Conservation (phyloP, 1,140 invertebrate species). For the Drosophila ogumai region DNA sequence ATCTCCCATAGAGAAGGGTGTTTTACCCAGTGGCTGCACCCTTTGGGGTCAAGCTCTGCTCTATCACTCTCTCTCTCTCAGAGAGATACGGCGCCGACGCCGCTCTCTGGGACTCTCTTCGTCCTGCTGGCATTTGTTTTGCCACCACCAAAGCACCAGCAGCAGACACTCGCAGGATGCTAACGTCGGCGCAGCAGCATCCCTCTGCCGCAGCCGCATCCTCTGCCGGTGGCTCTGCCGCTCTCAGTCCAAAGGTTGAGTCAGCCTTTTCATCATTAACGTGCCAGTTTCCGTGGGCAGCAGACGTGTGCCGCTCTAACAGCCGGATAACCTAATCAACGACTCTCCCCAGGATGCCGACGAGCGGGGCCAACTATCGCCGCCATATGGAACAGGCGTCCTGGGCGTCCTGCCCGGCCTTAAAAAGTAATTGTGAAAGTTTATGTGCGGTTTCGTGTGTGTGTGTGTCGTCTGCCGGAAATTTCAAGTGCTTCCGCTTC, state of each 20-base stretch:
- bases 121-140: slow-evolving; percentile 1
- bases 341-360: slow-evolving; percentile 44
- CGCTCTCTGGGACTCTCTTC: slow-evolving; percentile 22
- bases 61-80: slow-evolving; percentile 1
- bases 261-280: slow-evolving; percentile 66
- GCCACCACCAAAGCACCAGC: slow-evolving; percentile 33
- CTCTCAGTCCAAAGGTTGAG: slow-evolving; percentile 35
- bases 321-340: neutral
- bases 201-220: slow-evolving; percentile 47
- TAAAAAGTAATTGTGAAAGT: slow-evolving; percentile 69
- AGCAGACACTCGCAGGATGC: slow-evolving; percentile 37
- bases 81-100: slow-evolving; percentile 49
- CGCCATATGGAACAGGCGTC: slow-evolving; percentile 67
- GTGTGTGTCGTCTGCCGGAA: slow-evolving; percentile 55
- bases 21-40: slow-evolving; percentile 54
- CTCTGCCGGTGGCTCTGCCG: slow-evolving; percentile 23
- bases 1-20: slow-evolving; percentile 34
- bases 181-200: slow-evolving; percentile 61
- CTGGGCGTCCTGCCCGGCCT: slow-evolving; percentile 14
- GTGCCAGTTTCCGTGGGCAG: slow-evolving; percentile 63
- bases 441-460: slow-evolving; percentile 12
- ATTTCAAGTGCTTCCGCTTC: slow-evolving; percentile 71
- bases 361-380: slow-evolving; percentile 15
- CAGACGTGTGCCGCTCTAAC: slow-evolving; percentile 61
- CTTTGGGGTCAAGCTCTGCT: slow-evolving; percentile 45